A percentile compares a stretch with the other conserved stretches of the same genome.
These are phyloP conservation scores for Arrhopalites spinosus DNA, from an alignment of 2,888 invertebrate species.

Conservation along the genomic window DNA sequence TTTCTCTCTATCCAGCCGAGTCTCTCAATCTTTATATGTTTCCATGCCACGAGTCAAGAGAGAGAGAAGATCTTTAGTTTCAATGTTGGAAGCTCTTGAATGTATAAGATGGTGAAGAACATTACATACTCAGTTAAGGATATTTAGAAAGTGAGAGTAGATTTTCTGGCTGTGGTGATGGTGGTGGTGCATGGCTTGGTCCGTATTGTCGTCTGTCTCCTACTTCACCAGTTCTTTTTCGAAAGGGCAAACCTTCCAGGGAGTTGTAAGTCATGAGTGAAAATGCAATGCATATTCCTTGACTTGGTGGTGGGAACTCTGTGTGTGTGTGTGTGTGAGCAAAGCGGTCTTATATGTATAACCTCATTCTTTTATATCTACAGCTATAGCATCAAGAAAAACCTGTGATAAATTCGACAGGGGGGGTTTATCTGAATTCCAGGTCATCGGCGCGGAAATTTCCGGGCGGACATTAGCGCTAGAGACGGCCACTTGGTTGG, in stretches of 20 bases:
- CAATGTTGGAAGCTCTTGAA: neutral
- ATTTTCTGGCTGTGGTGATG: neutral
- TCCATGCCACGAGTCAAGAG: neutral
- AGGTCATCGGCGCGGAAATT: constrained; percentile 57
- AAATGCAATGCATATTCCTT: constrained; percentile 28
- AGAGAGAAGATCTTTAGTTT: neutral
- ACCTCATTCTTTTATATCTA: no score
- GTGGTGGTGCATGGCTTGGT: neutral
- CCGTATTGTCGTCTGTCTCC: neutral
- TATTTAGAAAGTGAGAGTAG: neutral
- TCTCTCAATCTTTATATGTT: neutral
- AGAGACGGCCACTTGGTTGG: constrained; percentile 29
- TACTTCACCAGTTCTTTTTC: neutral
- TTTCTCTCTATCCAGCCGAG: neutral
- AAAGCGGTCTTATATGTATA: neutral
- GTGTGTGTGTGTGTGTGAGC: neutral
- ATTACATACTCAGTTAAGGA: neutral
- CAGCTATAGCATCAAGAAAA: constrained; percentile 35
- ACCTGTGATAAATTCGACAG: constrained; percentile 55
- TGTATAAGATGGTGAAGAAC: neutral
- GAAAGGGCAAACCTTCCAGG: constrained; percentile 34
- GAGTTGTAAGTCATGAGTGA: constrained; percentile 21
- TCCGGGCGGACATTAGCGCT: constrained; percentile 55
- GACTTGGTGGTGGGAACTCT: constrained; percentile 2
- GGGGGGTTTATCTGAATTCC: constrained; percentile 56